Base-by-base conservation (phyloP, 2,797 vertebrate genomes). In the Amblyopsis hoosieri region DNA sequence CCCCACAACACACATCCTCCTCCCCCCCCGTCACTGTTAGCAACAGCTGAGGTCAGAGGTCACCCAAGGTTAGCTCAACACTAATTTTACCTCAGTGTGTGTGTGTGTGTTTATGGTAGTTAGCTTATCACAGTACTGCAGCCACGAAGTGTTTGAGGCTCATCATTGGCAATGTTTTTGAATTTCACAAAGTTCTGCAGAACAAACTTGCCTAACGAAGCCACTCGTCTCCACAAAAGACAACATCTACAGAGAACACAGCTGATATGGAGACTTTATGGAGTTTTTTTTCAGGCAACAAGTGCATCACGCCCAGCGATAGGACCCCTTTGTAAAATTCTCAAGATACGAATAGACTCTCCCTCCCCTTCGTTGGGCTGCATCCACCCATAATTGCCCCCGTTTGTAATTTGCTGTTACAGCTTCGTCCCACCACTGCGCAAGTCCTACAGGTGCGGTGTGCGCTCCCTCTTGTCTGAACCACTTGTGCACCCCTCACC, bases 11-110 rank as follows among this genome's bases (percentile, higher is more conserved):
- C 33, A 37, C 33, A 37, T 9, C 23, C 23, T 29, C 7, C 11
- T 45, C 11, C 50, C 15, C 46, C 50, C 51, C 57, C 19, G 50
- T 15, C 49, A n/a, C 42, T 51, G 19, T 53, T 56, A 71, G 61
- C 48, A 54, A 37, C 47, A 57, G 63, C 45, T 45, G 54, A 75
- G 80, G 85, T 85, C 81, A 81, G 47, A 70, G 72, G 75, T 85
- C 73, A 67, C 45, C 19, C 11, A 60, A 60, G 58, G 54, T 12
- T 61, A 68, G 78, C 74, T 61, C 60, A 37, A 37, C 33, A 37
- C 33, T 37, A 37, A 37, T 37, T 9, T 6, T 37, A 9, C 33
- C 33, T 9, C 33, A 37, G 5, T 6, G 45, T 19, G 45, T 50
- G 29, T 59, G 8, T 60, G 45, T 33, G 14, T 46, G 55, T 45